These are phyloP conservation scores for Ptilorrhoa leucosticta DNA, from an alignment of 2,113 vertebrate genomes.

Conservation along the genomic window DNA sequence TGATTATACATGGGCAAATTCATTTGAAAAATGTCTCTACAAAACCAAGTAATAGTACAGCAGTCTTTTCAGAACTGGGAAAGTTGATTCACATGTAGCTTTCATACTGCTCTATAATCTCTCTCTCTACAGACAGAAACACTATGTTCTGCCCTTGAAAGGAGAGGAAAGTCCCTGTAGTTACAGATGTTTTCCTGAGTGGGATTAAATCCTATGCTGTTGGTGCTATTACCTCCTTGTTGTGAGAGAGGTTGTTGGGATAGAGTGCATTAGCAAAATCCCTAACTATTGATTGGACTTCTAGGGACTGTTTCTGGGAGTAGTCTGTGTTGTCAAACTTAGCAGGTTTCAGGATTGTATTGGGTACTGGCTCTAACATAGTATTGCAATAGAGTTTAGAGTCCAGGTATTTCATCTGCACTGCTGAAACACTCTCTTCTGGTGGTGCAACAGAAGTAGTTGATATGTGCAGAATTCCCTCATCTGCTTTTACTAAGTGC, in stretches of 20 bases:
- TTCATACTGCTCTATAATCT: not conserved
- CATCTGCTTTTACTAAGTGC: not conserved
- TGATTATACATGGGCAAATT: not conserved
- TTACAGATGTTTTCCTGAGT: not conserved
- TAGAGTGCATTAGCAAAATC: not conserved
- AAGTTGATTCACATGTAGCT: not conserved
- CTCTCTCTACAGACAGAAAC: not conserved
- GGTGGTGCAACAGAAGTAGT: not conserved
- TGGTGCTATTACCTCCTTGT: not conserved
- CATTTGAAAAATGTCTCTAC: not conserved
- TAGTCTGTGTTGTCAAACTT: not conserved
- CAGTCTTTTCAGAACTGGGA: not conserved
- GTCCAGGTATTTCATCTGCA: not conserved
- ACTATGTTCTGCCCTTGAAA: not conserved
- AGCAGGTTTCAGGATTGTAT: not conserved
- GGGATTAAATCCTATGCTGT: rapidly evolving
- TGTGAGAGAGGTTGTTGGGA: not conserved
- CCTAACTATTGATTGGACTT: not conserved
- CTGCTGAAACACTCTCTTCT: not conserved
- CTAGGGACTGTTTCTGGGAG: not conserved
- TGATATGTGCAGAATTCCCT: not conserved
- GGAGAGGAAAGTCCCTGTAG: not conserved
- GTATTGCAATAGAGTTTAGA: not conserved
- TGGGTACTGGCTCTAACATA: not conserved
- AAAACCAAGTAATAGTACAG: not conserved